phyloP scores from a whole-genome alignment of 2,888 invertebrate genomes.

The Hypomecis atomaria region DNA sequence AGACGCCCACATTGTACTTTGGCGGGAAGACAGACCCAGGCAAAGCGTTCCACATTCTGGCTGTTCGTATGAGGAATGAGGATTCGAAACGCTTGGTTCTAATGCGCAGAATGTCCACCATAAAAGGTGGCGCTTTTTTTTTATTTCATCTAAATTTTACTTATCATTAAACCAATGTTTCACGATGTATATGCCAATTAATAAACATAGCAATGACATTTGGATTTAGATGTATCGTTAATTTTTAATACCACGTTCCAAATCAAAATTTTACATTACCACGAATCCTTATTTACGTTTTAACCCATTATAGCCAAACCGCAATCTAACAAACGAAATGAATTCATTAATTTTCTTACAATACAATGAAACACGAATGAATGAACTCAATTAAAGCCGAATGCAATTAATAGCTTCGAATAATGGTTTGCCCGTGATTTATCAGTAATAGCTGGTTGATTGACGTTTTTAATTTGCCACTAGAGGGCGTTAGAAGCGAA shows the following conservation, averaged over 20 bases:
- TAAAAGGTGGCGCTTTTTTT: too few species aligned
- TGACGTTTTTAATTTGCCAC: constrained; percentile 78
- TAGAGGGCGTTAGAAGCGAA: constrained; percentile 51
- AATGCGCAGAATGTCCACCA: too few species aligned
- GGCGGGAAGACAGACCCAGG: too few species aligned
- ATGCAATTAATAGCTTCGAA: constrained; percentile 76
- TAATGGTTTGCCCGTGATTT: constrained; percentile 72
- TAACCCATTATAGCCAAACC: constrained; percentile 47
- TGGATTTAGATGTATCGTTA: neutral
- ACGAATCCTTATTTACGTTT: constrained; percentile 47
- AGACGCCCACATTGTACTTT: too few species aligned
- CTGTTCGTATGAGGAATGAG: too few species aligned
- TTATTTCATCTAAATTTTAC: too few species aligned
- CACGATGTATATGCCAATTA: too few species aligned
- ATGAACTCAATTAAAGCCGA: constrained; percentile 72
- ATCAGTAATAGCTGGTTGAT: constrained; percentile 76
- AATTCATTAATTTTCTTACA: constrained; percentile 60
- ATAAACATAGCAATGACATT: too few species aligned
- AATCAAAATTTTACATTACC: constrained; percentile 7
- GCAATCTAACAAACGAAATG: constrained; percentile 59
- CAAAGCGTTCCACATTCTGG: too few species aligned
- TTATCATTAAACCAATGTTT: too few species aligned
- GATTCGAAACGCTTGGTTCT: too few species aligned
- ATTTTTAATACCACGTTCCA: neutral
- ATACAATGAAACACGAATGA: constrained; percentile 70